phyloP scores from a whole-genome alignment of 2,797 vertebrate genomes.

The Chloroceryle amazona region DNA sequence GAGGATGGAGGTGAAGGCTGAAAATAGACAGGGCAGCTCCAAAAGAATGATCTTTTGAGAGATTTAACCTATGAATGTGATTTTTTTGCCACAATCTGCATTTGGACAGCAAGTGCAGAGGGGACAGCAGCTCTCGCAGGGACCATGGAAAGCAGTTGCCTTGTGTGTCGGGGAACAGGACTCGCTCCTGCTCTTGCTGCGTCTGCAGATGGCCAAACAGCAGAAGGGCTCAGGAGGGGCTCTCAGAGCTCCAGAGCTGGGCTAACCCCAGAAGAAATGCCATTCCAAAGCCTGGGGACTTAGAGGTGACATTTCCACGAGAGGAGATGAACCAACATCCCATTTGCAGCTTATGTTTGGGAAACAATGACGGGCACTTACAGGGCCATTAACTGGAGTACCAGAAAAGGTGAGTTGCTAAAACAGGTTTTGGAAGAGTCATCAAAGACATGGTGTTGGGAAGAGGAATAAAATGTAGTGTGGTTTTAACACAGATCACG shows the following conservation, averaged over 20 bases:
- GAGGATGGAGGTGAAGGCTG: background rate
- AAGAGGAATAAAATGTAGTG: background rate
- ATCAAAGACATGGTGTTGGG: background rate
- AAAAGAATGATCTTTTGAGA: background rate
- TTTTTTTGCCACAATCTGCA: background rate
- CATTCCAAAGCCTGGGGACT: background rate
- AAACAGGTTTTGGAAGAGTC: background rate
- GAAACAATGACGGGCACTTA: background rate
- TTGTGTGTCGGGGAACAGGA: background rate
- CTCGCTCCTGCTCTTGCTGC: background rate
- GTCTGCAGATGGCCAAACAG: background rate
- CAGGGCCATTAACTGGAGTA: background rate
- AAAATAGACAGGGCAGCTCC: background rate
- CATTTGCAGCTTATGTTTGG: background rate
- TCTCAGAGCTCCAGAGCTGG: fast-evolving
- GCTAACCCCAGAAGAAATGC: fast-evolving
- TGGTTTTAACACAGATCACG: background rate
- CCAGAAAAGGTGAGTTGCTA: background rate
- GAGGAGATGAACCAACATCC: background rate
- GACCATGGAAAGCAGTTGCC: background rate
- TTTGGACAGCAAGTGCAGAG: background rate
- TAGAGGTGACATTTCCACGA: background rate
- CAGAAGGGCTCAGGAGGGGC: background rate
- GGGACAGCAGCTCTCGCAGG: background rate
- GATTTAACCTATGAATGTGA: background rate